Base-by-base conservation (phyloP, 2,113 vertebrate species). In the Megaleporinus macrocephalus region DNA sequence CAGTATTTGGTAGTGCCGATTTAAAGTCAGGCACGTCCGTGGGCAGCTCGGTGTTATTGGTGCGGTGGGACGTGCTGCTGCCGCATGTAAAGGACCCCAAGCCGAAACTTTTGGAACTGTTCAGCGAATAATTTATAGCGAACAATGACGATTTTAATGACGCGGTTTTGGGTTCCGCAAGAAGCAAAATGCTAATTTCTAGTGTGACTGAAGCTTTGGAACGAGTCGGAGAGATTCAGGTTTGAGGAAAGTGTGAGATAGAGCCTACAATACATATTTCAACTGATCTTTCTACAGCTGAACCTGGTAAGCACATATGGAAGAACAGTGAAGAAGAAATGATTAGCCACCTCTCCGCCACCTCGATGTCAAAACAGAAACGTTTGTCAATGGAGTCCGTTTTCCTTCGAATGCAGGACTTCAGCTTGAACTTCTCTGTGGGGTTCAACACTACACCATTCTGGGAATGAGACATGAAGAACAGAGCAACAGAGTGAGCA, bases 331-430 rank as follows among this genome's bases (percentile, higher is more conserved):
- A 20, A 9, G 29, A 20, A 68, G 16, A 4, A 36, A n/a, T 1
- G 65, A 36, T 4, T 18, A 44, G 20, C 68, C 88, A 98, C 98
- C 98, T 98, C 90, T 99, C 97, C 41, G 95, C 91, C 12, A 99
- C 97, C 94, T 98, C 97, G 26, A 99, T 95, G 89, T 99, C 98
- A 0, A 99, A 99, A 91, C 98, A 99, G 94, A 99, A 99, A 24
- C 98, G 95, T 74, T 98, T 99, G 93, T 99, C 98, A 85, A 99
- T 99, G 69, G 98, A 99, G 89, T 99, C 97, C 0, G 97, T 97
- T 90, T 98, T 99, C 87, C 98, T 93, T 26, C 98, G 94, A 85
- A 99, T 97, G 87, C 98, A 99, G 68, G 97, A 97, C 89, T 96
- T 99, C 79, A 99, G 92, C 86, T 97, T 98, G 92, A 97, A 98